Base-by-base conservation (phyloP, 2,797 vertebrate genomes). In the Neoniphon sammara region DNA sequence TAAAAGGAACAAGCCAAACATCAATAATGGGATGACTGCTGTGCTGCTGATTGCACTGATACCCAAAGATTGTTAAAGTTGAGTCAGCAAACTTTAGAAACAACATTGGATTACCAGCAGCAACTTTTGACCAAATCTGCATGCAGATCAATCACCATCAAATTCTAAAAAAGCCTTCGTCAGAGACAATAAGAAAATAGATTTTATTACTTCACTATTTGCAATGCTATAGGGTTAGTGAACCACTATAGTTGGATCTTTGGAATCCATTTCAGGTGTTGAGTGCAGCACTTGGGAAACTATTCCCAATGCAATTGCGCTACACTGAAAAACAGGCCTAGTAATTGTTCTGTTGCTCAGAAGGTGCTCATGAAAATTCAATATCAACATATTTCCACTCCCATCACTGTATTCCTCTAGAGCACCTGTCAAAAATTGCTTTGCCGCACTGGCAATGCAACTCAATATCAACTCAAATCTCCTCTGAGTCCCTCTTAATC, bases 351-450 rank as follows among this genome's bases (percentile, higher is more conserved):
- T 68, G 63, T 80, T 78, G 78, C 72, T 69, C 66, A 75, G 53
- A 85, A 78, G 60, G 73, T 71, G 68, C 74, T 84, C 77, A 82
- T 89, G 73, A 89, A 89, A 90, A 87, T 87, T 89, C 87, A 87
- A 85, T 87, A 81, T 74, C 78, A 73, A 78, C 83, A 70, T 74
- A 79, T 85, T 86, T 87, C 78, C 66, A 47, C 73, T 81, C 66
- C 64, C 8, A 27, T 81, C 73, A 75, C 54, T 75, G 64, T 74
- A 77, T 89, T 89, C 75, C 82, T 87, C 80, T n/a, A 39, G 77
- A 86, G 82, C 63, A 70, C 72, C 77, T 88, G 84, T 85, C 87
- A 90, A 76, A 85, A 87, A 91, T 85, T 81, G 80, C 78, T 87
- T 81, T 84, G 73, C 66, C 69, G 47, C 36, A 36, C 62, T 23